Conservation (phyloP, 1,140 invertebrate genomes). For the Papilio polyxenes region DNA sequence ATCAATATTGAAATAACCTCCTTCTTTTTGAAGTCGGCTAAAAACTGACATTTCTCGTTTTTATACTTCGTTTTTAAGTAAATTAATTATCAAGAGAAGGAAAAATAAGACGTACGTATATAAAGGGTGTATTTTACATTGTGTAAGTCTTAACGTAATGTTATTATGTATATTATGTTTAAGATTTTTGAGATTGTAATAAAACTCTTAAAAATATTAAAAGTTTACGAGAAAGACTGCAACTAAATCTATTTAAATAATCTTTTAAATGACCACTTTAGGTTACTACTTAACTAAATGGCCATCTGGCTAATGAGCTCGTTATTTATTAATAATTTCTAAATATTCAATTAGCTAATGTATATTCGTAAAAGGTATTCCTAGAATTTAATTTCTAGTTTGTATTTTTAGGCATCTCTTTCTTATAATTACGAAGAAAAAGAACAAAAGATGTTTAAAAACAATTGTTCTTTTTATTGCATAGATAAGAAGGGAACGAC, state of each 20-base stretch:
- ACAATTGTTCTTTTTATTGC: constrained; percentile 8
- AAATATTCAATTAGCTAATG: constrained; percentile 7
- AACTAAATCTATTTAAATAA: background rate
- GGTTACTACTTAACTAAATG: background rate
- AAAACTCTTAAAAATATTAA: background rate
- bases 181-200: too few species aligned
- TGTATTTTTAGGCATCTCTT: background rate
- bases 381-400: background rate
- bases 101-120: too few species aligned
- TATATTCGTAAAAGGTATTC: background rate
- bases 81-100: too few species aligned
- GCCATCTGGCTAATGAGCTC: background rate
- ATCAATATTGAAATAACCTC: too few species aligned
- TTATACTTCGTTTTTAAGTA: too few species aligned
- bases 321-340: background rate
- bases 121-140: too few species aligned
- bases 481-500: background rate
- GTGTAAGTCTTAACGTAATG: too few species aligned
- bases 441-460: background rate
- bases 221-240: background rate
- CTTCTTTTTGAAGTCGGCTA: too few species aligned
- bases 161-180: too few species aligned
- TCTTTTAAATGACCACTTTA: background rate
- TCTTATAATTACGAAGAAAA: background rate
- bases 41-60: too few species aligned